These are phyloP conservation scores for Sandelia bainsii DNA, from an alignment of 2,797 vertebrate species.

Conservation along the genomic window DNA sequence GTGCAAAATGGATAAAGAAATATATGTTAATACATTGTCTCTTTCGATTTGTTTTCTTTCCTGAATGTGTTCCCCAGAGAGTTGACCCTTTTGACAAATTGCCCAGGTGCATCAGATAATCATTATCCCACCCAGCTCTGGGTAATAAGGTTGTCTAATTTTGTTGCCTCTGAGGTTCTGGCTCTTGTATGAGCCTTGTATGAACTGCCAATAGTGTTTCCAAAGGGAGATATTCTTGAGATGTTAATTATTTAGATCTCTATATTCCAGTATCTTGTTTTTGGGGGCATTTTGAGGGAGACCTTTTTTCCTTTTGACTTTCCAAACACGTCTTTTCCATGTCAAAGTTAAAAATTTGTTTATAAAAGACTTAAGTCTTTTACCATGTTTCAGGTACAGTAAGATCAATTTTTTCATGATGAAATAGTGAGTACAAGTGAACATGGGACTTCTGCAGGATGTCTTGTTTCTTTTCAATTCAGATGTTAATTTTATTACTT, in stretches of 20 bases:
- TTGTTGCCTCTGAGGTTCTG: slow-evolving; percentile 32
- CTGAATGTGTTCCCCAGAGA: slow-evolving; percentile 14
- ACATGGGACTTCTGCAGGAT: background rate
- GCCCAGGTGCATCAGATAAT: slow-evolving; percentile 56
- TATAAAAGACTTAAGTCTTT: background rate
- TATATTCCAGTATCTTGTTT: slow-evolving; percentile 9
- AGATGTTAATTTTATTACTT: background rate
- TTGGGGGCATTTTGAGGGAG: background rate
- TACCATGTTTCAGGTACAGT: too few species aligned
- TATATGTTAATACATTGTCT: slow-evolving; percentile 44
- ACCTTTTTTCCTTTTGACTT: slow-evolving; percentile 6
- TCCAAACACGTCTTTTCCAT: background rate
- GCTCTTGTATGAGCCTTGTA: slow-evolving; percentile 23
- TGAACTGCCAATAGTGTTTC: slow-evolving; percentile 40
- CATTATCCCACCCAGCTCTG: slow-evolving; percentile 31
- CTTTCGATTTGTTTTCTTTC: background rate
- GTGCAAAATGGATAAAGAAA: slow-evolving; percentile 76
- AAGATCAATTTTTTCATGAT: slow-evolving; percentile 5
- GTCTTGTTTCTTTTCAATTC: background rate
- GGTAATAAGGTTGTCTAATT: slow-evolving; percentile 38
- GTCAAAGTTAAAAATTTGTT: background rate
- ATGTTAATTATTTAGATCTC: slow-evolving; percentile 33
- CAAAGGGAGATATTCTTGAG: slow-evolving; percentile 22
- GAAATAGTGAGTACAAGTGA: background rate
- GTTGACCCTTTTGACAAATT: slow-evolving; percentile 62